These are phyloP conservation scores for Pomatorhinus ruficollis DNA, from an alignment of 2,113 vertebrate species.

Conservation along the genomic window DNA sequence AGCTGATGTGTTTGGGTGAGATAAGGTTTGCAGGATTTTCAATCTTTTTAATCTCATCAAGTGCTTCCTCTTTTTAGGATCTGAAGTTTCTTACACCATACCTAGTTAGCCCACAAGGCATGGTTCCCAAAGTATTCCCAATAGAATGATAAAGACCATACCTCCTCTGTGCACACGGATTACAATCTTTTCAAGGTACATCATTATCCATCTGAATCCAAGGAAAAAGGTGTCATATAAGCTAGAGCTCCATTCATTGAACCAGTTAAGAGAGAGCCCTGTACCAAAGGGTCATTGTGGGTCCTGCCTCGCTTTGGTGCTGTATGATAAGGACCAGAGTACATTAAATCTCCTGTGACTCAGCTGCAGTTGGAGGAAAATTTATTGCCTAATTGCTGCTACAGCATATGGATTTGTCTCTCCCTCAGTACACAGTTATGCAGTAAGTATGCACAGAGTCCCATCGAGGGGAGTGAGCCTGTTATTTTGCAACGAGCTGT, in stretches of 20 bases:
- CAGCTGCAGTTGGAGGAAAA: background rate
- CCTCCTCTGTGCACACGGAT: background rate
- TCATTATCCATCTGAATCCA: background rate
- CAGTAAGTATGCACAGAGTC: background rate
- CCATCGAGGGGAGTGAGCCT: background rate
- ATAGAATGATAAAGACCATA: background rate
- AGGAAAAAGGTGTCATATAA: background rate
- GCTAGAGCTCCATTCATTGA: background rate
- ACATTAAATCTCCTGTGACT: background rate
- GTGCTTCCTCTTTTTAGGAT: background rate
- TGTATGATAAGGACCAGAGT: background rate
- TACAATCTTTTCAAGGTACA: background rate
- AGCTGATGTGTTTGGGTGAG: background rate
- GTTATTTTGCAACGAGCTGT: background rate
- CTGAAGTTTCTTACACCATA: background rate
- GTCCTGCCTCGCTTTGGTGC: background rate
- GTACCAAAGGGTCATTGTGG: background rate
- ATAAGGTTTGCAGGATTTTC: background rate
- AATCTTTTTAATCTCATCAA: background rate
- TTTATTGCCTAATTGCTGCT: background rate
- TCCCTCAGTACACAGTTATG: background rate
- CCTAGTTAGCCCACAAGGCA: background rate
- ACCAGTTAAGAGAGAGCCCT: background rate
- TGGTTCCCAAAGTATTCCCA: background rate
- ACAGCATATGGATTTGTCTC: background rate